Evolutionary conservation across 2,888 invertebrate genomes (phyloP).

Genomic region (Argynnis bischoffii): DNA sequence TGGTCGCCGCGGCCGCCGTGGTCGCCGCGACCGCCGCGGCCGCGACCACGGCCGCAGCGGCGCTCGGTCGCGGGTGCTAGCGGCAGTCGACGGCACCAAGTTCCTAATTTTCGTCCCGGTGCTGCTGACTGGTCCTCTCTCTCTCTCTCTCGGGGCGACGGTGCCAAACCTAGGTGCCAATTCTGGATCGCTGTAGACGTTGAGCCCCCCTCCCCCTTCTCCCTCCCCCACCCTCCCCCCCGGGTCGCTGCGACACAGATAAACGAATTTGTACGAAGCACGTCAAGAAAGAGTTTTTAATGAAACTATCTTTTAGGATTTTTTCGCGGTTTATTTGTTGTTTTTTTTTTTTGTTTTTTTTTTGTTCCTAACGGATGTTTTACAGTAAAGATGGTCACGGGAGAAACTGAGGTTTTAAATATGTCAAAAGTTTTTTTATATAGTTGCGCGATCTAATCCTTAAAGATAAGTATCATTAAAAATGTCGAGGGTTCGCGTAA

Average conservation of each 20-base stretch:
- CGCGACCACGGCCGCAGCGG: neutral
- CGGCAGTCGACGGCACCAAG: constrained; percentile 39
- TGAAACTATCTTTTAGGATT: too few relatives aligned
- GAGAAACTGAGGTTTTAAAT: too few relatives aligned
- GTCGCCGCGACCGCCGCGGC: neutral
- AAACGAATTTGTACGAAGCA: too few relatives aligned
- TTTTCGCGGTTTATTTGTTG: too few relatives aligned
- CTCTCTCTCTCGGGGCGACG: constrained; percentile 39
- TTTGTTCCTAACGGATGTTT: too few relatives aligned
- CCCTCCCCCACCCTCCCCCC: too few relatives aligned
- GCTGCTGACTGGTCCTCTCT: constrained; percentile 42
- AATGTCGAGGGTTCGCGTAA: constrained; percentile 29
- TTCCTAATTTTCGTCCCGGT: constrained; percentile 64
- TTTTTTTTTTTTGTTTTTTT: too few relatives aligned
- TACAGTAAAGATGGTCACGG: too few relatives aligned
- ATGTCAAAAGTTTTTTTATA: neutral
- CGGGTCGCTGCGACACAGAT: too few relatives aligned
- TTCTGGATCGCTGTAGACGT: constrained; percentile 12
- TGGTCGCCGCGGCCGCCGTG: neutral
- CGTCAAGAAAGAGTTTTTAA: too few relatives aligned
- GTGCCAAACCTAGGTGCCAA: constrained; percentile 79
- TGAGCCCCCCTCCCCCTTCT: too few relatives aligned
- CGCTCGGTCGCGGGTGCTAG: constrained; percentile 2
- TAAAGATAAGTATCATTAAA: neutral
- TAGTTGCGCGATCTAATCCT: neutral